Evolutionary conservation across 64 coral and sea anemone genomes (phyloP).

Genomic region (Montipora capricornis): DNA sequence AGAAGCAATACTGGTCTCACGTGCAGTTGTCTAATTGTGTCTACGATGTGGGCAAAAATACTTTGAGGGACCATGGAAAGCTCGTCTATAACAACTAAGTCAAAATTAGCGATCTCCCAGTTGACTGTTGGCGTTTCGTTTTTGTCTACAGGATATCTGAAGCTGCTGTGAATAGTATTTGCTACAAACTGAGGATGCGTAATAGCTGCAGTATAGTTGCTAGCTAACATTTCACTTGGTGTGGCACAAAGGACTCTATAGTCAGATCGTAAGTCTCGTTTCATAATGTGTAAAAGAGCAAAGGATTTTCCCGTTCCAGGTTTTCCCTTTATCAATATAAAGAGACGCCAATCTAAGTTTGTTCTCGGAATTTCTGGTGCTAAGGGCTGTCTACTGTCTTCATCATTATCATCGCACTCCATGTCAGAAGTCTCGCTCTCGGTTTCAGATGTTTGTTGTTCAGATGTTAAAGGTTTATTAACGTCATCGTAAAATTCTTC

Average conservation of each 20-base stretch:
- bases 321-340: conserved; percentile 1
- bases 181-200: neutral
- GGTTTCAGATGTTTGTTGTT: no score
- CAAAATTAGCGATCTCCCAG: neutral
- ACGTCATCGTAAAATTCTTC: no score
- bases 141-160: neutral
- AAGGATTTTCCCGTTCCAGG: conserved; percentile 23
- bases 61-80: neutral
- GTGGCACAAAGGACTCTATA: neutral
- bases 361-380: neutral
- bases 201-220: neutral
- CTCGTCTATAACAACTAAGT: neutral
- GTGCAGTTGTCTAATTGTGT: neutral
- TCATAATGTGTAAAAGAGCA: neutral
- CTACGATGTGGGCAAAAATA: neutral
- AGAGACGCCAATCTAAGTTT: neutral
- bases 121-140: neutral
- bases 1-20: neutral
- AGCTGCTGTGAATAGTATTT: conserved; percentile 28
- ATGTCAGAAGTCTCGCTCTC: neutral
- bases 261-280: neutral
- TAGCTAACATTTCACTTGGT: neutral
- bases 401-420: no score
- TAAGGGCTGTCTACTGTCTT: neutral
- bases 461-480: no score